Conservation (phyloP, 1,140 invertebrate genomes). For the Asbolus verrucosus region DNA sequence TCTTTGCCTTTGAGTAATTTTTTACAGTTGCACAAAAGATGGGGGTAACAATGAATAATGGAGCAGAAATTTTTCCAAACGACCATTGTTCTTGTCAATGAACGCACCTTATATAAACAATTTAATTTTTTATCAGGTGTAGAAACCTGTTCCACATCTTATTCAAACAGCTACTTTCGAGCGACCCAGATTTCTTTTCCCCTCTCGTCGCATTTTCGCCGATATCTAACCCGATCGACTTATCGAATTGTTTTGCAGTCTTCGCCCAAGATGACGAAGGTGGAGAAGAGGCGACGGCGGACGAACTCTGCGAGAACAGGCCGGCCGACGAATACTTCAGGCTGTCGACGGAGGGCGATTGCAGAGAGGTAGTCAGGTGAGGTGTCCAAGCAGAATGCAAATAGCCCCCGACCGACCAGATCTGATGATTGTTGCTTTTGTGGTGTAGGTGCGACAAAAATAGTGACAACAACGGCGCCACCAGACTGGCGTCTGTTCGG, state of each 20-base stretch:
- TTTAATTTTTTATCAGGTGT: slow-evolving; percentile 22
- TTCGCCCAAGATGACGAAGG: slow-evolving; percentile 73
- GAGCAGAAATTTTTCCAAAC: neutral
- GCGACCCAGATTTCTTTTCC: slow-evolving; percentile 52
- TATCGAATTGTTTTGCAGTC: slow-evolving; percentile 53
- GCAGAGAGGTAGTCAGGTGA: slow-evolving; percentile 92
- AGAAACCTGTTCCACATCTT: slow-evolving; percentile 53
- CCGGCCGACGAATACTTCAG: slow-evolving; percentile 92
- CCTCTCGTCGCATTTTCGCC: neutral
- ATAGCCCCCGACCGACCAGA: neutral
- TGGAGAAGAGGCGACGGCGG: slow-evolving; percentile 78
- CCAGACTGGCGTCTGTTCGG: slow-evolving; percentile 85
- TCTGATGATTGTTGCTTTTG: slow-evolving; percentile 35
- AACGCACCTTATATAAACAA: slow-evolving; percentile 41
- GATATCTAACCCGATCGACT: slow-evolving; percentile 15
- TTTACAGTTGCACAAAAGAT: too few relatives aligned
- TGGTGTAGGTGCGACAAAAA: slow-evolving; percentile 87
- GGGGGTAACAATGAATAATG: neutral
- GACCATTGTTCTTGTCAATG: slow-evolving; percentile 2
- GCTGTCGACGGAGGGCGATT: slow-evolving; percentile 85
- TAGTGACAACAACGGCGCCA: slow-evolving; percentile 85
- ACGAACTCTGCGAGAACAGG: slow-evolving; percentile 86
- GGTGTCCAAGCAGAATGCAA: neutral
- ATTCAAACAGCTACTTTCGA: slow-evolving; percentile 48
- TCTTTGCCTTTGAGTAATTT: too few relatives aligned